These are phyloP conservation scores for Micropoecilia bifurca DNA, from an alignment of 2,797 vertebrate genomes.

Conservation along the genomic window DNA sequence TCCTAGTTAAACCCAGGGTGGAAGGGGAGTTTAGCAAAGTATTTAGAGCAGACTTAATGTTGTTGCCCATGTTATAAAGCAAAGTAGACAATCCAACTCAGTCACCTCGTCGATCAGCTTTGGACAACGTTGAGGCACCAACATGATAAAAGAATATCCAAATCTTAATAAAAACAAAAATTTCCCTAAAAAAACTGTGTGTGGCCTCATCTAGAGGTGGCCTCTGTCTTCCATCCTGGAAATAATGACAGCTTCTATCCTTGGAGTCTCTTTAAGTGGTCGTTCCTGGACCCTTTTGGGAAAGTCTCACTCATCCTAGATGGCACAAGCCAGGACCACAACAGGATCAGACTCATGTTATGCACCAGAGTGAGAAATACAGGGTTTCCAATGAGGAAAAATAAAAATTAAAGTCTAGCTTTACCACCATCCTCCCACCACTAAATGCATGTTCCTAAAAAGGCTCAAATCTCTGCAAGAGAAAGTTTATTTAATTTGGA, in stretches of 20 bases:
- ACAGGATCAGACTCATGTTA: constrained; percentile 56
- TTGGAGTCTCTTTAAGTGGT: constrained; percentile 66
- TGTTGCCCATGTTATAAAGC: constrained; percentile 25
- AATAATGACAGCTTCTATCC: constrained; percentile 76
- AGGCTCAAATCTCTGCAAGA: constrained; percentile 61
- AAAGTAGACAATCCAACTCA: constrained; percentile 23
- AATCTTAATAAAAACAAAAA: constrained; percentile 38
- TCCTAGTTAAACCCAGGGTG: constrained; percentile 42
- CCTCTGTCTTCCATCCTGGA: constrained; percentile 42
- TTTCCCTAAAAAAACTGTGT: constrained; percentile 37
- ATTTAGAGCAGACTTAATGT: constrained; percentile 17
- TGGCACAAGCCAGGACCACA: constrained; percentile 63
- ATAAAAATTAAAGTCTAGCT: constrained; percentile 77
- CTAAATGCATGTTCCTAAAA: constrained; percentile 80
- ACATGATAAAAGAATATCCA: constrained; percentile 10
- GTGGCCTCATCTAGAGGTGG: constrained; percentile 66
- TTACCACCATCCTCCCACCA: constrained; percentile 76
- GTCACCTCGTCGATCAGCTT: constrained; percentile 11
- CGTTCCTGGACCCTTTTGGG: constrained; percentile 57
- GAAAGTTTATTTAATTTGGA: constrained; percentile 78
- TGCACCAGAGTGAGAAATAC: constrained; percentile 65
- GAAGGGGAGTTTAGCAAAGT: constrained; percentile 24
- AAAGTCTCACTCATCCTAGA: constrained; percentile 60
- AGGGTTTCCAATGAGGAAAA: constrained; percentile 64
- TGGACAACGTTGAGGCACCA: neutral